phyloP scores from a whole-genome alignment of 2,113 vertebrate species.

The Catagonus wagneri region DNA sequence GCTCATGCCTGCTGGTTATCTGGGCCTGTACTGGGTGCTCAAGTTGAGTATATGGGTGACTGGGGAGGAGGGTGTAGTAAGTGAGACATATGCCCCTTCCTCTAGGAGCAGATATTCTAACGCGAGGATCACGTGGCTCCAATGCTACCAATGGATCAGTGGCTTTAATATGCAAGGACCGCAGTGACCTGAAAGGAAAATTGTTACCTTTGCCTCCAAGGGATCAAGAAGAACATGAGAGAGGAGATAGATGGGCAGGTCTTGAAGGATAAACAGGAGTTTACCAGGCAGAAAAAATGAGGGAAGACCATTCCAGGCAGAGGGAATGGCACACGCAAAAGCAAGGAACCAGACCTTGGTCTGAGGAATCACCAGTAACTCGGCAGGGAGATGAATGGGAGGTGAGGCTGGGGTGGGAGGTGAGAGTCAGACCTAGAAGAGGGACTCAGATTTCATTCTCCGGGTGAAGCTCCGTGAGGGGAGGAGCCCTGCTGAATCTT shows the following conservation, averaged over 20 bases:
- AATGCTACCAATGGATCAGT: background rate
- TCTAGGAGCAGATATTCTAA: background rate
- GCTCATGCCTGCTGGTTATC: background rate
- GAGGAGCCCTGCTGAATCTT: background rate
- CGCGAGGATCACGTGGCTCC: background rate
- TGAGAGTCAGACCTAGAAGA: background rate
- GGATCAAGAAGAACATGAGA: background rate
- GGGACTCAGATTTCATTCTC: background rate
- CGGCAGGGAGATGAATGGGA: too few species aligned
- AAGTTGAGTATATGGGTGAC: rapidly evolving
- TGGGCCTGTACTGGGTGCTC: background rate
- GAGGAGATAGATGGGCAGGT: background rate
- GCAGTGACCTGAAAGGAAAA: background rate
- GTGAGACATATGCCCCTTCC: background rate
- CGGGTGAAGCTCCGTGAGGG: background rate
- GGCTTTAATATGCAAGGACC: background rate
- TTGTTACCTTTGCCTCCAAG: background rate
- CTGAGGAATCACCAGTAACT: background rate
- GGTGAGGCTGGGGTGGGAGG: background rate
- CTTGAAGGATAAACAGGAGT: background rate
- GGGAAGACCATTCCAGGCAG: background rate
- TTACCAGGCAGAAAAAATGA: background rate
- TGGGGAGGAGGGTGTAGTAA: background rate
- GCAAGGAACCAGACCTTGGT: too few species aligned
- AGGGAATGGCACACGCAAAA: background rate